Base-by-base conservation (phyloP, 2,888 invertebrate genomes). In the Heteromyza rotundicornis region DNA sequence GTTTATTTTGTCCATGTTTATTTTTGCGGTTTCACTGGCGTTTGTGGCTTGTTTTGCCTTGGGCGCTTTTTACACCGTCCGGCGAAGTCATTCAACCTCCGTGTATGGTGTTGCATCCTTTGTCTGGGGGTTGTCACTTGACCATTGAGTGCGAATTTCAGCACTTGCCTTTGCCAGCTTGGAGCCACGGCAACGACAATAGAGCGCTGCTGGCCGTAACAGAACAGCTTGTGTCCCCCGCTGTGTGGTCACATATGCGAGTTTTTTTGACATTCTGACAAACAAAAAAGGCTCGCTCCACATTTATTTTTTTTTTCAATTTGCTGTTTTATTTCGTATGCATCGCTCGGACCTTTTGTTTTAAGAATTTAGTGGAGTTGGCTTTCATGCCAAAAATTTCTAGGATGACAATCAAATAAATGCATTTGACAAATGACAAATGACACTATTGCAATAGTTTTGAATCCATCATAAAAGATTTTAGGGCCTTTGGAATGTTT, bases 181-280 rank as follows among this genome's bases (percentile, higher is more conserved):
- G 40, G 40, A n/a, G 8, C 40, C n/a, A 40, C 19, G 47, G 47
- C 7, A 7, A 3, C 47, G 20, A 36, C 24, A 62, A 62, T 58
- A 32, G 49, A 57, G 53, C n/a, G n/a, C 54, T 52, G 17, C 10
- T 32, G 49, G 19, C 16, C 36, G 36, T 8, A 63, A 62, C 55
- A 62, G 64, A 64, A 62, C 55, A 61, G n/a, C n/a, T n/a, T n/a
- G 40, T 63, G 68, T 73, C 78, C 70, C 77, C 77, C 71, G 78
- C 75, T 76, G 78, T 70, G 77, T 14, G 40, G 40, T 68, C 68
- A 63, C 60, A 66, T 63, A 23, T 64, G 65, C 56, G 59, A 69
- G 71, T 77, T 78, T 78, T 78, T 77, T 71, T 78, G 78, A 76
- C 77, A 77, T 71, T 76, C 77, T 40, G 5, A 32, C 32, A 32